A percentile compares a stretch with the other conserved stretches of the same genome.
These are phyloP conservation scores for Octopus sinensis DNA, from an alignment of 1,140 invertebrate genomes.

Conservation along the genomic window DNA sequence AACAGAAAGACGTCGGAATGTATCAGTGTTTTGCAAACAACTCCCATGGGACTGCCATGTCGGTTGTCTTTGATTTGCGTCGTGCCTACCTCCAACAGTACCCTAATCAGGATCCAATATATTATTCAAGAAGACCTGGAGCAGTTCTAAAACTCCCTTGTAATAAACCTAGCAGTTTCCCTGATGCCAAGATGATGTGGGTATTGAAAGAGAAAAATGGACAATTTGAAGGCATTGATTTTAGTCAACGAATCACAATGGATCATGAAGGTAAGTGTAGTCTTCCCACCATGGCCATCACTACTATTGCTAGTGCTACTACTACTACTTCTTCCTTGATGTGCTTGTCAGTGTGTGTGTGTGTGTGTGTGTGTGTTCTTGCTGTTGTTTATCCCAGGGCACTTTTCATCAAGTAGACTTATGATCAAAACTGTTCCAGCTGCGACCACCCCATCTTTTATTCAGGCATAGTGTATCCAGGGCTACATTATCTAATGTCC, in stretches of 20 bases:
- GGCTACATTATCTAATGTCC: too few species aligned
- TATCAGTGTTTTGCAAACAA: conserved; percentile 98
- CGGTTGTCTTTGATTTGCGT: conserved; percentile 37
- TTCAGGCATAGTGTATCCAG: too few species aligned
- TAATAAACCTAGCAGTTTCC: conserved; percentile 48
- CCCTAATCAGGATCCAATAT: conserved; percentile 17
- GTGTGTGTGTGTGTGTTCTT: too few species aligned
- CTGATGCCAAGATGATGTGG: conserved; percentile 47
- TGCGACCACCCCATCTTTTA: too few species aligned
- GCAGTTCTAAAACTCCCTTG: conserved; percentile 36
- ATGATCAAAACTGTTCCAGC: too few species aligned
- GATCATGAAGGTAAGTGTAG: conserved; percentile 48
- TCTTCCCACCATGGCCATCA: neutral
- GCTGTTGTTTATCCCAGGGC: too few species aligned
- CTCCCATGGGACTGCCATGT: conserved; percentile 75
- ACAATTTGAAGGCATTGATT: conserved; percentile 39
- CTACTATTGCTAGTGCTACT: too few species aligned
- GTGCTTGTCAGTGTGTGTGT: neutral
- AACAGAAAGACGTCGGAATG: conserved; percentile 84
- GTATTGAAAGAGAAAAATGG: conserved; percentile 30
- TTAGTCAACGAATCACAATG: conserved; percentile 43
- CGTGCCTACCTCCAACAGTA: conserved; percentile 39
- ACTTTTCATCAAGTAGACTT: too few species aligned
- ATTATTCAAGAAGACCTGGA: conserved; percentile 25
- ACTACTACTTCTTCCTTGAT: neutral